These are phyloP conservation scores for Python bivittatus DNA, from an alignment of 2,113 vertebrate species.

Conservation along the genomic window DNA sequence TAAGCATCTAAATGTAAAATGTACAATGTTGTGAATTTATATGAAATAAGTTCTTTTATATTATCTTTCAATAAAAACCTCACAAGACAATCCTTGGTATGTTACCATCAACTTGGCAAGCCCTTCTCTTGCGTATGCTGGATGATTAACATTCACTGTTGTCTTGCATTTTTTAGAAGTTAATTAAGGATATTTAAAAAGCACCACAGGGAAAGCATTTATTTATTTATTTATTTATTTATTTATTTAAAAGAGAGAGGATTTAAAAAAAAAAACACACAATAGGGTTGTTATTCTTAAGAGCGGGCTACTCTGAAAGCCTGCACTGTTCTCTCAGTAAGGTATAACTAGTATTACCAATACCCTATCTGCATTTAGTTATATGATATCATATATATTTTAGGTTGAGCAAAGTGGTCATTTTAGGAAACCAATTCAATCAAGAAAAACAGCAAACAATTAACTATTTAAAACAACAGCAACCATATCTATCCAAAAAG, in stretches of 20 bases:
- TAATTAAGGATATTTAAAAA: background rate
- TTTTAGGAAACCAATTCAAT: background rate
- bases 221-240: background rate
- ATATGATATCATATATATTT: background rate
- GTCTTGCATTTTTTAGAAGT: constrained; percentile 2
- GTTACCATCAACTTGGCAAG: constrained; percentile 37
- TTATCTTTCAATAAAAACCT: constrained; percentile 32
- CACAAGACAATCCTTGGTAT: constrained; percentile 45
- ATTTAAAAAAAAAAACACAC: background rate
- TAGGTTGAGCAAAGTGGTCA: background rate
- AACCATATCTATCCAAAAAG: background rate
- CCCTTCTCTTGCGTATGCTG: constrained; percentile 28
- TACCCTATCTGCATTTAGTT: background rate
- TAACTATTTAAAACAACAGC: background rate
- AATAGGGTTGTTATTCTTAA: constrained; percentile 17
- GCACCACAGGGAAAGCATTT: background rate
- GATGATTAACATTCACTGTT: background rate
- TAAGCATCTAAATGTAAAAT: constrained; percentile 18
- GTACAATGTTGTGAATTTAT: constrained; percentile 28
- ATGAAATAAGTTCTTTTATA: constrained; percentile 38
- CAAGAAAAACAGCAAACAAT: background rate
- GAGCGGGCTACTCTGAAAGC: background rate
- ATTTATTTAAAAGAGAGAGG: background rate
- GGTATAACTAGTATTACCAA: constrained; percentile 17
- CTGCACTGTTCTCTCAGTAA: constrained; percentile 9